Conservation (phyloP, 2,113 vertebrate genomes). For the Pipra filicauda region DNA sequence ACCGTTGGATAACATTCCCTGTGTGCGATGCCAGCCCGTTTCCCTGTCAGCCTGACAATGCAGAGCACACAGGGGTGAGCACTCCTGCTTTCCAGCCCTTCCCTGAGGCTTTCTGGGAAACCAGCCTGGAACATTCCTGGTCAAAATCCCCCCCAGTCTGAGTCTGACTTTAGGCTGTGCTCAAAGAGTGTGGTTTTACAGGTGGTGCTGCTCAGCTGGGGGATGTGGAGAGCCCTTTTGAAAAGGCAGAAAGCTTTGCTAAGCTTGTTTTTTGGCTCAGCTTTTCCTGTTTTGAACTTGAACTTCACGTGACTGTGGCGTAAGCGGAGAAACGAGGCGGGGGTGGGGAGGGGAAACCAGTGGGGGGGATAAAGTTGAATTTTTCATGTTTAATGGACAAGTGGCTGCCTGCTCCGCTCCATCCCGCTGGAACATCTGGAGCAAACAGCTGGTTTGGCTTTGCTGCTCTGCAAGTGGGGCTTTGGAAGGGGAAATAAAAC, state of each 20-base stretch:
- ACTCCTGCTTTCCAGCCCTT: not conserved
- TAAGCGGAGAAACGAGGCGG: not conserved
- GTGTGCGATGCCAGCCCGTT: not conserved
- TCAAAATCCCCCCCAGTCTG: fast-evolving
- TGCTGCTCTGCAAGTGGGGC: not conserved
- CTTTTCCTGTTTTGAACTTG: slow-evolving; percentile 46
- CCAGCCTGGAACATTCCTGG: not conserved
- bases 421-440: not conserved
- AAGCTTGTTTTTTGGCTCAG: not conserved
- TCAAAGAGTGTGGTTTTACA: not conserved
- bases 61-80: not conserved
- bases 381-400: not conserved
- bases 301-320: not conserved
- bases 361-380: not conserved
- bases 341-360: not conserved
- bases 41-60: not conserved
- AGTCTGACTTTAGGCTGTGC: not conserved
- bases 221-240: not conserved
- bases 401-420: not conserved
- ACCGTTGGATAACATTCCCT: not conserved
- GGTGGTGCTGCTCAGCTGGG: not conserved
- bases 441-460: not conserved
- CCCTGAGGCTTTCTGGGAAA: not conserved
- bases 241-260: not conserved
- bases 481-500: not conserved